Conservation (phyloP, 2,888 invertebrate genomes). For the Chirona hameri region DNA sequence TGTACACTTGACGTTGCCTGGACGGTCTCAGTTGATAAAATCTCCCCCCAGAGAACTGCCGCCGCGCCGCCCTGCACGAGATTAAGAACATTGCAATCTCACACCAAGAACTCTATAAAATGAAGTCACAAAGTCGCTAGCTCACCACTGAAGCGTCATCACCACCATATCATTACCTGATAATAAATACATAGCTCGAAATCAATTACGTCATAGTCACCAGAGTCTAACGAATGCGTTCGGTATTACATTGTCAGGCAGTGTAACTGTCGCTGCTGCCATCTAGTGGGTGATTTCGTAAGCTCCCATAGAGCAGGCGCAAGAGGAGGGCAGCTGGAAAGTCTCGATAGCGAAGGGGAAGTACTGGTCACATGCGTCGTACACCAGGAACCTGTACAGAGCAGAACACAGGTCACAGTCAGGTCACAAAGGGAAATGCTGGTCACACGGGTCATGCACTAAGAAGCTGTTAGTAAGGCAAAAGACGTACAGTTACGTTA, state of each 20-base stretch:
- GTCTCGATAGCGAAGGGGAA: too few species aligned
- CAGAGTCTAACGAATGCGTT: neutral
- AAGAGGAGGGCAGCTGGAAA: too few species aligned
- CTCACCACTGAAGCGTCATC: neutral
- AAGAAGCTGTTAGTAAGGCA: too few species aligned
- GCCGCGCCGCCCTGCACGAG: neutral
- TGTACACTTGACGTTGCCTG: too few species aligned
- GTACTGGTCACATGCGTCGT: too few species aligned
- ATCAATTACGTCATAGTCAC: neutral
- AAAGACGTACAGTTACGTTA: too few species aligned
- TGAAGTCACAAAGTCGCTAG: neutral
- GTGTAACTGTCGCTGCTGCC: neutral
- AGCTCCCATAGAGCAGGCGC: neutral
- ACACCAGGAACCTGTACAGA: too few species aligned
- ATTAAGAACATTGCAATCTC: neutral
- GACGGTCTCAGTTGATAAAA: too few species aligned
- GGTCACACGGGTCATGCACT: too few species aligned
- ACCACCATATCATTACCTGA: neutral
- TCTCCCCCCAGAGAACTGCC: neutral
- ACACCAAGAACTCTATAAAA: neutral
- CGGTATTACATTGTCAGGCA: neutral
- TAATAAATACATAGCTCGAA: neutral
- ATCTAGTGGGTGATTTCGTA: slow-evolving; percentile 28
- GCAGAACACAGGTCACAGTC: too few species aligned
- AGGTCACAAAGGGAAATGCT: too few species aligned